A percentile compares a stretch with the other conserved stretches of the same genome.
These are phyloP conservation scores for Oreotrochilus melanogaster DNA, from an alignment of 2,113 vertebrate species.

Conservation along the genomic window DNA sequence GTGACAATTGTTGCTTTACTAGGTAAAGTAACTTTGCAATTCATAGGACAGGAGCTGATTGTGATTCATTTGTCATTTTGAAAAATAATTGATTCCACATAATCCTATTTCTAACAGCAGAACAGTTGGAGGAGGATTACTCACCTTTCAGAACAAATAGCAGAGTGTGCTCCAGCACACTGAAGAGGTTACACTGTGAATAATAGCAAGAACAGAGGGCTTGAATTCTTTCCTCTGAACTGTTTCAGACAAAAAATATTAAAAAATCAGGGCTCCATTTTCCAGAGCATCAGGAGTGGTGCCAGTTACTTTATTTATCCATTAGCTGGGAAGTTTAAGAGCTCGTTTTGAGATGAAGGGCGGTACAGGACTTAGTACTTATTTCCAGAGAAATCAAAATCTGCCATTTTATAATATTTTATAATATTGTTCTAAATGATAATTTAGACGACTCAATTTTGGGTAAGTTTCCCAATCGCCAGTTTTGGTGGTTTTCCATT, in stretches of 20 bases:
- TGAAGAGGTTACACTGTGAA: neutral
- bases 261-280: neutral
- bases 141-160: neutral
- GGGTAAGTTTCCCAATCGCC: neutral
- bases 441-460: neutral
- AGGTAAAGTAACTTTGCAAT: neutral
- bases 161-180: neutral
- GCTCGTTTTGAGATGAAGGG: neutral
- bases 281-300: neutral
- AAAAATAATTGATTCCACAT: neutral
- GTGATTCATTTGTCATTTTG: neutral
- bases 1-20: neutral
- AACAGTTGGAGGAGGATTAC: neutral
- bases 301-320: rapidly evolving
- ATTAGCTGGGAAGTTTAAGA: neutral
- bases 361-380: neutral
- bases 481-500: neutral
- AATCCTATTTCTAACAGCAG: neutral
- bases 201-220: neutral
- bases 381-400: neutral
- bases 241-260: neutral
- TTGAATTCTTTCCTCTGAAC: neutral
- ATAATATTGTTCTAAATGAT: neutral
- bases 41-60: neutral
- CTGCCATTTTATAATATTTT: neutral